Evolutionary conservation across 1,140 invertebrate species (phyloP).

Genomic region (Sitophilus oryzae): DNA sequence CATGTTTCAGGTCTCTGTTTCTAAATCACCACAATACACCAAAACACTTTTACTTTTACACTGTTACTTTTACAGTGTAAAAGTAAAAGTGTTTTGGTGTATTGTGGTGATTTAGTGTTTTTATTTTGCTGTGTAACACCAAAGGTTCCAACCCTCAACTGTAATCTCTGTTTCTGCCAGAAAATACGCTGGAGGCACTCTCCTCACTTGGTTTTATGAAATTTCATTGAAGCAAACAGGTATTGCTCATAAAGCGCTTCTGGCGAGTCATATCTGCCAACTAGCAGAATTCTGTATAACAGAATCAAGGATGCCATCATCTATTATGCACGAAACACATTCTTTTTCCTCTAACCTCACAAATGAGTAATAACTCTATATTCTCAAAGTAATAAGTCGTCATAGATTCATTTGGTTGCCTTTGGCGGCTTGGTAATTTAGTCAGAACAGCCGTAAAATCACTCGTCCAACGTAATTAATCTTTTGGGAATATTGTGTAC

Average conservation of each 20-base stretch:
- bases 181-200: neutral
- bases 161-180: neutral
- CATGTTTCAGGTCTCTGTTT: neutral
- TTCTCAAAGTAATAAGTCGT: constrained; percentile 14
- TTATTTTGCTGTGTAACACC: too few relatives aligned
- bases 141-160: too few relatives aligned
- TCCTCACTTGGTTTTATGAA: neutral
- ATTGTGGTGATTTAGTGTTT: too few relatives aligned
- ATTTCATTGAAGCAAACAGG: constrained; percentile 8
- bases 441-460: constrained; percentile 18
- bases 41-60: too few relatives aligned
- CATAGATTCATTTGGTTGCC: constrained; percentile 2
- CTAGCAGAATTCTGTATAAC: constrained; percentile 14
- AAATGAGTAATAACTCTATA: constrained; percentile 7
- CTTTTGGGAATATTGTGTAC: too few relatives aligned
- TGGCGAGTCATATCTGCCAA: constrained; percentile 14
- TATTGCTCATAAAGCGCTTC: constrained; percentile 19
- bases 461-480: too few relatives aligned
- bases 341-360: constrained; percentile 16
- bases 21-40: too few relatives aligned
- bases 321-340: constrained; percentile 12
- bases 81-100: too few relatives aligned
- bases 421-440: constrained; percentile 1
- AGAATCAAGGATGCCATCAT: constrained; percentile 10
- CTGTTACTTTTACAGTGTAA: too few relatives aligned